A percentile compares a stretch with the other conserved stretches of the same genome.
Evolutionary conservation across 2,113 vertebrate genomes (phyloP).

Genomic region (Himantopus leucocephalus): DNA sequence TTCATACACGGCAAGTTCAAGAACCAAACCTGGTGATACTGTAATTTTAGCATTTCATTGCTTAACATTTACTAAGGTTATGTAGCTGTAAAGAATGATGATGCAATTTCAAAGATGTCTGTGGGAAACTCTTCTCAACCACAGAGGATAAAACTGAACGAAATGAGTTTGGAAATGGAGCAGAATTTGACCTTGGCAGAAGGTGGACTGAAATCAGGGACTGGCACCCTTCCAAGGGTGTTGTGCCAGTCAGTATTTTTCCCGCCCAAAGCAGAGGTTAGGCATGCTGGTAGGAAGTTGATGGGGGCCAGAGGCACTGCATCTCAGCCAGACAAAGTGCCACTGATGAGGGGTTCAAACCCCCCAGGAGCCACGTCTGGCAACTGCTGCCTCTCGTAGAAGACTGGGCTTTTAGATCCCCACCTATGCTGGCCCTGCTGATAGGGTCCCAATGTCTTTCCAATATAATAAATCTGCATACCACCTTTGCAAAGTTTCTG

Average conservation of each 20-base stretch:
- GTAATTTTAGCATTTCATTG: neutral
- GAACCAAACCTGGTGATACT: neutral
- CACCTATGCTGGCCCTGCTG: neutral
- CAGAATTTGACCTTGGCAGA: neutral
- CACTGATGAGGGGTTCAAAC: neutral
- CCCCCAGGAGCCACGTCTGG: neutral
- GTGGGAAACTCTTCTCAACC: neutral
- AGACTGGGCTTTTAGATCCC: neutral
- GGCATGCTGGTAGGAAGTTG: neutral
- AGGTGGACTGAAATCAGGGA: neutral
- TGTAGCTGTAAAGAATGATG: neutral
- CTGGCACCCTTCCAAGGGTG: neutral
- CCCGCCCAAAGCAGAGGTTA: neutral
- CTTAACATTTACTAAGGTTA: neutral
- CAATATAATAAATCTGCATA: neutral
- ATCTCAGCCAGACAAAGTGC: neutral
- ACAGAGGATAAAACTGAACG: neutral
- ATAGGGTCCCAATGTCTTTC: neutral
- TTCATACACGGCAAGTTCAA: neutral
- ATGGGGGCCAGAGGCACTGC: neutral
- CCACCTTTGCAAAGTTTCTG: neutral
- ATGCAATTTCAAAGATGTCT: neutral
- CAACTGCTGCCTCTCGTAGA: neutral
- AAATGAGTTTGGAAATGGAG: neutral
- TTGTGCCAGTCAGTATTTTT: neutral